These are phyloP conservation scores for Lobophora halterata DNA, from an alignment of 2,888 invertebrate species.

Conservation along the genomic window DNA sequence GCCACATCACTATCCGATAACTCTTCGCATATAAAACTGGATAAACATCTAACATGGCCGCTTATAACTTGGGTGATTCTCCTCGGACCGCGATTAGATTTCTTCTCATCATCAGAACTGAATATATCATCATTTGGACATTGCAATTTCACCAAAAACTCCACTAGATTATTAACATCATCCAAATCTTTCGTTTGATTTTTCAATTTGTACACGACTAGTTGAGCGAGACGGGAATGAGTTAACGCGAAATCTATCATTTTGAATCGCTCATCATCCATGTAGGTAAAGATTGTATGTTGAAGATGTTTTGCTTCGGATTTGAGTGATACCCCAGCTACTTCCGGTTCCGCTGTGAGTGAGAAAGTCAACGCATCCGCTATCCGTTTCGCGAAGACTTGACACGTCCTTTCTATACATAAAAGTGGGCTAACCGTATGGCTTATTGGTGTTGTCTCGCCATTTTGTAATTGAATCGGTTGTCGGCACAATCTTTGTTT, in stretches of 20 bases:
- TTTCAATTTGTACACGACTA: constrained; percentile 82
- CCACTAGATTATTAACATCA: constrained; percentile 61
- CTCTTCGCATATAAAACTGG: constrained; percentile 69
- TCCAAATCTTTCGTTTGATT: constrained; percentile 65
- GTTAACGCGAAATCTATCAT: constrained; percentile 83
- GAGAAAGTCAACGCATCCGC: constrained; percentile 82
- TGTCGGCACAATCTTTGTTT: constrained; percentile 60
- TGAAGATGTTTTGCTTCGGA: constrained; percentile 85
- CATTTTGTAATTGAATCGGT: constrained; percentile 53
- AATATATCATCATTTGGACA: constrained; percentile 77
- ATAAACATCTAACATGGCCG: constrained; percentile 63
- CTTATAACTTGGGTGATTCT: constrained; percentile 57
- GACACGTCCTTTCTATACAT: constrained; percentile 71
- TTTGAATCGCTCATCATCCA: constrained; percentile 84
- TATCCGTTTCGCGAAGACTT: constrained; percentile 86
- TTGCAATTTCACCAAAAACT: constrained; percentile 61
- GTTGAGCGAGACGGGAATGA: constrained; percentile 83
- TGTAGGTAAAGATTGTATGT: constrained; percentile 84
- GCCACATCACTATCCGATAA: constrained; percentile 53
- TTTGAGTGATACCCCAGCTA: constrained; percentile 81
- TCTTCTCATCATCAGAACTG: constrained; percentile 79
- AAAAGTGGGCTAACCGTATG: constrained; percentile 67
- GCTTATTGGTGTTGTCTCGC: constrained; percentile 49
- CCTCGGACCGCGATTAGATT: constrained; percentile 45
- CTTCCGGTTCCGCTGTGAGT: constrained; percentile 75